Evolutionary conservation across 2,888 invertebrate species (phyloP), one percentile per base, ranked within the genome.

Genomic region (Phyllotreta cruciferae): DNA sequence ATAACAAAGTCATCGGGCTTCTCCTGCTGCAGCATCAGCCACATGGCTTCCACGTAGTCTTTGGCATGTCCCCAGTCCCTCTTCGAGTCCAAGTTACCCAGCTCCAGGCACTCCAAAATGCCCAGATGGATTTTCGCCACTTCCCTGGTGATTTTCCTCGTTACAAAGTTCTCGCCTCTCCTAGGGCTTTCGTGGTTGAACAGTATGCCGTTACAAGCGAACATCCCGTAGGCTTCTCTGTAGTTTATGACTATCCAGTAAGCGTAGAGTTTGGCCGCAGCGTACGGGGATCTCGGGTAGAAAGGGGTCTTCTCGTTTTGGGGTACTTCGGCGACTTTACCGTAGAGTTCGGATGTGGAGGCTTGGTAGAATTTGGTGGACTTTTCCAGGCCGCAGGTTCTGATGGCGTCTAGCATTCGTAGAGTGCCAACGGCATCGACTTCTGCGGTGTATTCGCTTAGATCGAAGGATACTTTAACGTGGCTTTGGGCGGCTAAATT

Each of bases 11-110:
- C 99, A 56, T 97, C 93, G 0, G 99, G 93, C 38, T 83, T 81
- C 0, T 94, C 89, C 77, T 92, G 91, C 80, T 99, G 99, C 10
- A 99, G 85, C 95, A 99, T 99, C 79, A 96, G 83, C 98, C 98
- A 99, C 99, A 99, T 99, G 0, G 98, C 99, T 86, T 96, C 93
- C 6, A 98, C 93, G 80, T 96, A 98, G 82, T 98, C 98, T 81
- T 89, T 92, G 0, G 96, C 96, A 81, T 96, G 96, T 5, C 99
- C 99, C 99, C 99, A 99, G 82, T 99, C 99, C 75, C 99, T 86
- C 79, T 92, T 91, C 10, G 98, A 92, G 80, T 98, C 96, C 75
- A 99, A 83, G 80, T 96, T 97, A 11, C 99, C 99, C 63, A 99
- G 84, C 79, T 97, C 96, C 57, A 98, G 82, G 66, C 83, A 85